Conservation (phyloP, 2,797 vertebrate species). For the Xerus rutilus region DNA sequence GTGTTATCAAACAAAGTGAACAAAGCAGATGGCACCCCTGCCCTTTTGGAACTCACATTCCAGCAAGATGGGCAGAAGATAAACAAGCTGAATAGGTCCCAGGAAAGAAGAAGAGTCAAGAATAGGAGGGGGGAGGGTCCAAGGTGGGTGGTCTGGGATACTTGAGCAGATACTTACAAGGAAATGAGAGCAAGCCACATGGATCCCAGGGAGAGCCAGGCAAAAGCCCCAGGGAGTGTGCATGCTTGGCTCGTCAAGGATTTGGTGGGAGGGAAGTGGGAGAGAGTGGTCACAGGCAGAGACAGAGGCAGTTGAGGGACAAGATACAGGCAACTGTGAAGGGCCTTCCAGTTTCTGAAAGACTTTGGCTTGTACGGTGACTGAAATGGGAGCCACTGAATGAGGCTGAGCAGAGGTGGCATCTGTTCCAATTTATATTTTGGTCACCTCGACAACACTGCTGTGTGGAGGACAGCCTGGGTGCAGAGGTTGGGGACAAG, state of each 20-base stretch:
- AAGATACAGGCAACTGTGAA: too few relatives aligned
- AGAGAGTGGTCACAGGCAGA: not conserved
- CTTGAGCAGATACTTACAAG: not conserved
- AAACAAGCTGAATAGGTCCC: not conserved
- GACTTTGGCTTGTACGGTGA: not conserved
- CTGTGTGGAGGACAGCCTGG: not conserved
- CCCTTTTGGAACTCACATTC: not conserved
- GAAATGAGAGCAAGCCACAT: not conserved
- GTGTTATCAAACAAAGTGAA: not conserved
- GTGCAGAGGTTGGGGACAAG: accelerated
- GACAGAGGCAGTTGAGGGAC: not conserved
- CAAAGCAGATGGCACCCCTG: not conserved
- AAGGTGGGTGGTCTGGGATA: not conserved
- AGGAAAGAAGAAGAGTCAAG: not conserved
- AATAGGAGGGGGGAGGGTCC: too few relatives aligned
- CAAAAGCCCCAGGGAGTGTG: not conserved
- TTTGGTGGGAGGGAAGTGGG: not conserved
- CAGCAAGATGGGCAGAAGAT: not conserved
- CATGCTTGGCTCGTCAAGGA: not conserved
- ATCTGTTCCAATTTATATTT: not conserved
- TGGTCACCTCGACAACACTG: not conserved
- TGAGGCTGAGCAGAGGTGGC: not conserved
- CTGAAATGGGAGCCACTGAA: not conserved
- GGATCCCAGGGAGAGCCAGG: not conserved
- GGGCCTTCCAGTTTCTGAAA: too few relatives aligned